Base-by-base conservation (phyloP, 2,797 vertebrate species). In the Agapornis canus region DNA sequence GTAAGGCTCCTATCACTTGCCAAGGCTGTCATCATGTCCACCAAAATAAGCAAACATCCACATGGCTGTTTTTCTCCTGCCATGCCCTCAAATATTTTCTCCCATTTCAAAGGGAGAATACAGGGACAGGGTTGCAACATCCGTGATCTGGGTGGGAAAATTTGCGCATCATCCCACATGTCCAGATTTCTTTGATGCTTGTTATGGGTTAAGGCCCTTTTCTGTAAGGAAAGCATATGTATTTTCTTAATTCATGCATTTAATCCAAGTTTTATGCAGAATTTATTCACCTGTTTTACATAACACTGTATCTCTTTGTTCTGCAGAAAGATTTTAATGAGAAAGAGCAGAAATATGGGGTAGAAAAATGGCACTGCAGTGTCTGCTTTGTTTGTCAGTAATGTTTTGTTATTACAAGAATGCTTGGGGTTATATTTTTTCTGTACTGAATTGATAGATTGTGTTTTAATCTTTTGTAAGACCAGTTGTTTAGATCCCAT, bases 391-490 rank as follows among this genome's bases (percentile, higher is more conserved):
- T 83, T 84, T 94, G 89, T 92, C 68, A 40, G 84, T 72, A 59
- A 80, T 78, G 71, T 72, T 86, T 89, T 89, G 59, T 91, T 88
- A 93, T n/a, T 89, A 37, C 29, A 81, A 51, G 73, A 88, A 92
- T 49, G 31, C 76, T 93, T 82, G 89, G 71, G 35, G 90, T 95
- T 94, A 60, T 76, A 76, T 87, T 86, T 80, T 84, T 94, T 86
- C 51, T 87, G 35, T 86, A n/a, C 59, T 69, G 47, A 23, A 48
- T 73, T 88, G 75, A 83, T 54, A 86, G 82, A 96, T 72, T 39
- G 32, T 29, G 56, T 68, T 96, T 97, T 94, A 90, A 91, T 94
- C 68, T 92, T 95, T 96, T 89, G 71, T 92, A 97, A 93, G 76
- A 75, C 40, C 14, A 2, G 52, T 93, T 97, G 87, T 95, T 96